Base-by-base conservation (phyloP, 2,797 vertebrate genomes). In the Trematomus bernacchii region DNA sequence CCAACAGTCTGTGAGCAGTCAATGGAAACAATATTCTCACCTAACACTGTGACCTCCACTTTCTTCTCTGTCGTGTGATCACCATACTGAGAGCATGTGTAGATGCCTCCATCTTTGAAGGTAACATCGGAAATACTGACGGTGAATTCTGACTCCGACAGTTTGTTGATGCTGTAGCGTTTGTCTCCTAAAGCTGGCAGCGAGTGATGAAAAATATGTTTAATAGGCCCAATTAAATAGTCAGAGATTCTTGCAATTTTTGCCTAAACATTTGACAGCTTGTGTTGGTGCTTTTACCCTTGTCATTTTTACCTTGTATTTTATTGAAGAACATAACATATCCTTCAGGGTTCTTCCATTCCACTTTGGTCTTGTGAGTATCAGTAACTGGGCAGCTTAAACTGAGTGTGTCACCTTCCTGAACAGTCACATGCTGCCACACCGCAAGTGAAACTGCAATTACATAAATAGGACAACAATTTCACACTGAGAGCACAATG, bases 31-130 rank as follows among this genome's bases (percentile, higher is more conserved):
- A 48, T 15, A 18, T 2, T 83, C 90, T 90, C 74, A 96, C 95
- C 90, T 23, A 95, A 30, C 61, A 96, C 95, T 1, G 84, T 93
- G 47, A 96, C 87, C 82, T 91, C 75, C 64, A 92, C 87, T 27
- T 0, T 82, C 72, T 53, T 94, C 33, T 71, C 66, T 2, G 0
- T 52, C 14, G 1, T 8, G 1, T 42, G 23, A 4, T 54, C 0
- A 2, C 0, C 51, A 27, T 93, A 95, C 4, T 86, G 63, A 30
- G 64, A 4, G 84, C 95, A 96, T 7, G 44, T 93, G 75, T 95
- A 95, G 42, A 51, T 64, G 30, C 95, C 95, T 81, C 90, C 93
- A 68, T 96, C 94, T 40, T 80, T 86, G 18, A 95, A 91, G 11
- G 65, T 91, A 53, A 95, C 64, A 8, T 82, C 42, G 5, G 92